Evolutionary conservation across 2,888 invertebrate genomes (phyloP), one percentile per base, ranked within the genome.

Genomic region (Sympetrum striolatum): DNA sequence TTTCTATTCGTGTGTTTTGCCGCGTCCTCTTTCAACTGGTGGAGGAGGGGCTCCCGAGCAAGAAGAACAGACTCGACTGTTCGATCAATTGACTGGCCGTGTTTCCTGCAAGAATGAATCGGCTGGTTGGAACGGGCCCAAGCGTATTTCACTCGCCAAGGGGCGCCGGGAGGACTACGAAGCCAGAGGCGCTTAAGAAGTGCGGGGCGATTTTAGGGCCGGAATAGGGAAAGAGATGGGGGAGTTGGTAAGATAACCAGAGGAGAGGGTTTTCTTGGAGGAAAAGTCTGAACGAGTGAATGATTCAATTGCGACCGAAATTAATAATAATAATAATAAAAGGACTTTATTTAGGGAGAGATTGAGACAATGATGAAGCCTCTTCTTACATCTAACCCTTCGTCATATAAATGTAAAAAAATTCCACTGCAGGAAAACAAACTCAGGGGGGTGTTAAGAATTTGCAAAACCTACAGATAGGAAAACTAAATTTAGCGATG

Each of bases 71-170:
- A 44, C 82, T 58, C 31, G 35, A 31, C 82, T 82, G 82, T 53
- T 82, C 82, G 82, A 82, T 58, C 58, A 58, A 82, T 82, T 82
- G 82, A 58, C 58, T 58, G n/a, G 25, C 22, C 82, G 53, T 18
- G 82, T 58, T 82, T 81, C 31, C 81, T 15, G 53, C 81, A 35
- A 82, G 82, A 58, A 82, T 82, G 82, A 58, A 82, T 53, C 58
- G 81, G 25, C 81, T 48, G 82, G 58, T 53, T 82, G 82, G 82
- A 58, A 82, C 18, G 53, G 58, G 58, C 35, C 82, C 82, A 82
- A 82, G 31, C 82, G 35, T 58, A 82, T 82, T 58, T 82, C 82
- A 82, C 58, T 82, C 82, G 35, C 82, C 58, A 31, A 82, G 58
- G 58, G 82, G 58, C 82, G 82, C 82, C 58, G 82, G 31, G 82